Base-by-base conservation (phyloP, 2,797 vertebrate species). In the Adrianichthys oophorus region DNA sequence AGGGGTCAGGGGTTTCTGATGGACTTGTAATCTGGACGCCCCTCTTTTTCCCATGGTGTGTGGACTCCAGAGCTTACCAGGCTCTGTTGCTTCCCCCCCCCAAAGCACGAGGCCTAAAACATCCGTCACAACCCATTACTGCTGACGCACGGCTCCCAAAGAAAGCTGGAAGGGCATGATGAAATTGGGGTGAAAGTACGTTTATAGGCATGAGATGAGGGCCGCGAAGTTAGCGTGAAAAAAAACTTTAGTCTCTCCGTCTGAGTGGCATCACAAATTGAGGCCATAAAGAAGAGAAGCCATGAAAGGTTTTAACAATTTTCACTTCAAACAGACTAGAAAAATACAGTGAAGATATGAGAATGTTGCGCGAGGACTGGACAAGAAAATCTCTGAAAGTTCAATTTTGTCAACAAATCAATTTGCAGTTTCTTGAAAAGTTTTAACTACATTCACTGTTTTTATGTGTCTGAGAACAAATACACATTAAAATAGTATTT, bases 121-220 rank as follows among this genome's bases (percentile, higher is more conserved):
- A 89, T 84, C 85, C 72, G 85, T 91, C 91, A 92, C 71, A 88
- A 86, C 81, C 76, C 79, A 92, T 93, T 92, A 92, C 72, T 49
- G 80, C 72, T 84, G 86, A 91, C 49, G 76, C 77, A 62, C 51
- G 59, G 68, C 68, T 72, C 72, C 85, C 78, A 83, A 85, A 85
- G 68, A 78, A 65, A 82, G 54, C 72, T 52, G 68, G 83, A 76
- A 62, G 72, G 78, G 64, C 77, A 83, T 74, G 86, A 87, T 84
- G 78, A 73, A 86, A 88, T 84, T 65, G 82, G 81, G 89, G 87
- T 90, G 86, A 89, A 76, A 83, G 60, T 74, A 76, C 83, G 78
- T 83, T 79, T 85, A 59, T 78, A 87, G 70, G 70, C 74, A 68
- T 56, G 74, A 78, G 74, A 72, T 83, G 78, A 80, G 70, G 81